Evolutionary conservation across 2,797 vertebrate genomes (phyloP).

Genomic region (Esox lucius): DNA sequence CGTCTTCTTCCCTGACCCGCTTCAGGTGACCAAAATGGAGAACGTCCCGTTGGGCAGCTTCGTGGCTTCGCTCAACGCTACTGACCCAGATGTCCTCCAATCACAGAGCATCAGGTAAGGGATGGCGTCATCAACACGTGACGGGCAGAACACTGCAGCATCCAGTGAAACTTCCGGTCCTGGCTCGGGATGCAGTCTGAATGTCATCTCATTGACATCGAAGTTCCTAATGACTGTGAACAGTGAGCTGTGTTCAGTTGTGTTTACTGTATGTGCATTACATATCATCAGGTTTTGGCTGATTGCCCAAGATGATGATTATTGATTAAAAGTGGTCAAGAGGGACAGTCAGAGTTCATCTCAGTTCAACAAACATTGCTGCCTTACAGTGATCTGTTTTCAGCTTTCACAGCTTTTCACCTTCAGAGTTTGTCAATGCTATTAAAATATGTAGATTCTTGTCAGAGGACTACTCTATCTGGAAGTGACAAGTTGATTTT

Average conservation of each 20-base stretch:
- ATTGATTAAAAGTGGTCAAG: neutral
- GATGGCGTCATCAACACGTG: neutral
- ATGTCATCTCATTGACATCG: neutral
- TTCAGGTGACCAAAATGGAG: constrained; percentile 84
- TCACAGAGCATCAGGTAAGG: constrained; percentile 90
- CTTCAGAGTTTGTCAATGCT: constrained; percentile 11
- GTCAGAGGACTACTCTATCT: neutral
- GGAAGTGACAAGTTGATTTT: neutral
- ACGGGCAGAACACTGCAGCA: neutral
- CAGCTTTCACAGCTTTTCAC: neutral
- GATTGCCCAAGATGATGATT: neutral
- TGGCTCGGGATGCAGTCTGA: neutral
- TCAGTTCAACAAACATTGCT: neutral
- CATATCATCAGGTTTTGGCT: neutral
- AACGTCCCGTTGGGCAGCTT: constrained; percentile 87
- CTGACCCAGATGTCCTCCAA: constrained; percentile 90
- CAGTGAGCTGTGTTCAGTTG: neutral
- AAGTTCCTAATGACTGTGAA: neutral
- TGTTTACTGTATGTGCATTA: neutral
- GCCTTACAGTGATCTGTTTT: neutral
- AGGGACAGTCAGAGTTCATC: neutral
- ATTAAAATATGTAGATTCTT: constrained; percentile 9
- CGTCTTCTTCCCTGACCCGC: constrained; percentile 90
- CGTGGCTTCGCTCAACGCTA: constrained; percentile 88
- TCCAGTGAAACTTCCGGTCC: neutral